Percentiles rank a stretch among this genome's conserved stretches.
phyloP scores from a whole-genome alignment of 2,797 vertebrate species.

The Cryptoblepharus egeriae region DNA sequence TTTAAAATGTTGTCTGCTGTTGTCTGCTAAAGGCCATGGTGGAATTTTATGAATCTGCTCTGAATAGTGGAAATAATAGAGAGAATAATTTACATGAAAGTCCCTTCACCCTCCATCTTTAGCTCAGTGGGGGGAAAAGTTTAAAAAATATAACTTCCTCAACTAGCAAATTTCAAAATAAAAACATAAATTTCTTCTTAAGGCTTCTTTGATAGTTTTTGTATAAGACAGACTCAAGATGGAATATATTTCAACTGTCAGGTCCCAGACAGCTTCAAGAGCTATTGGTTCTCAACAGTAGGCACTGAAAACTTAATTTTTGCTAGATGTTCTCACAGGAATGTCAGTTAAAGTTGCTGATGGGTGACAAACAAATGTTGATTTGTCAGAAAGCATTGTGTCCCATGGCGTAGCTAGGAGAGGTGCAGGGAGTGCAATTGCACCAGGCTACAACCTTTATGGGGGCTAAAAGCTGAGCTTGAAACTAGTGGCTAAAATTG shows the following conservation, averaged over 20 bases:
- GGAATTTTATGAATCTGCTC: conserved; percentile 45
- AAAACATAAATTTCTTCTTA: background rate
- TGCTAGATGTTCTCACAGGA: background rate
- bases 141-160: conserved; percentile 1
- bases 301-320: background rate
- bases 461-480: no score
- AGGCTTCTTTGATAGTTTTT: conserved; percentile 11
- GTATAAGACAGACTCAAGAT: background rate
- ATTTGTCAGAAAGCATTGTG: conserved; percentile 25
- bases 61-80: background rate
- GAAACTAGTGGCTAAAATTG: no score
- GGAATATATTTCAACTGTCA: background rate
- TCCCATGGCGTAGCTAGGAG: no score
- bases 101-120: conserved; percentile 28
- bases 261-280: background rate
- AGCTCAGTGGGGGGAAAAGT: conserved; percentile 9
- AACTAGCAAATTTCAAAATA: conserved; percentile 18
- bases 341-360: conserved; percentile 16
- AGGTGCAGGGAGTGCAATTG: no score
- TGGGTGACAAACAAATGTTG: conserved; percentile 25
- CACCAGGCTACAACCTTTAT: no score
- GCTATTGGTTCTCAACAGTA: background rate
- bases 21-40: conserved; percentile 29
- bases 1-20: conserved; percentile 27
- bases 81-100: conserved; percentile 14